Conservation (phyloP, 1,140 invertebrate species). For the Mylabris phalerata region DNA sequence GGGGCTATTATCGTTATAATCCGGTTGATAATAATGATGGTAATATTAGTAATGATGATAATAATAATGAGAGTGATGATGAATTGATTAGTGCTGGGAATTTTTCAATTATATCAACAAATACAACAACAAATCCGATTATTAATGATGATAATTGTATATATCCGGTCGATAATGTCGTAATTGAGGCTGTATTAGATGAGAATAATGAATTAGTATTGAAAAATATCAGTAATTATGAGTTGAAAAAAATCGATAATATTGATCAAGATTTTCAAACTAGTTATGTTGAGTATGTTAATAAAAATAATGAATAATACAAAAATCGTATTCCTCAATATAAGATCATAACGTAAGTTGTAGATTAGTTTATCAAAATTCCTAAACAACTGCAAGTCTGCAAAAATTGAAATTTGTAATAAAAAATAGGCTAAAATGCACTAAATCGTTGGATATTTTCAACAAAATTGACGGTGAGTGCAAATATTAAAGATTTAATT, state of each 20-base stretch:
- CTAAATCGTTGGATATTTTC: too few species aligned
- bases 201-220: constrained; percentile 25
- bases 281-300: too few species aligned
- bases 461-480: too few species aligned
- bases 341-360: too few species aligned
- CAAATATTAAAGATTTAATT: too few species aligned
- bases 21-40: neutral
- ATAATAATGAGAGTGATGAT: constrained; percentile 19
- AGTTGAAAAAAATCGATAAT: neutral
- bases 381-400: too few species aligned
- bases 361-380: too few species aligned
- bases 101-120: constrained; percentile 22
- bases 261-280: too few species aligned
- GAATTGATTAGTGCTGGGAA: constrained; percentile 30
- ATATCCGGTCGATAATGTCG: constrained; percentile 2
- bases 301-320: too few species aligned
- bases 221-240: constrained; percentile 6
- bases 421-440: too few species aligned
- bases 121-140: neutral
- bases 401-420: too few species aligned
- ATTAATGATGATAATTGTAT: constrained; percentile 3
- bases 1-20: constrained; percentile 32
- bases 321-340: too few species aligned
- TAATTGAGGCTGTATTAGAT: constrained; percentile 5
- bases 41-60: neutral